These are phyloP conservation scores for Thalpophila matura DNA, from an alignment of 2,888 invertebrate species.

Conservation along the genomic window DNA sequence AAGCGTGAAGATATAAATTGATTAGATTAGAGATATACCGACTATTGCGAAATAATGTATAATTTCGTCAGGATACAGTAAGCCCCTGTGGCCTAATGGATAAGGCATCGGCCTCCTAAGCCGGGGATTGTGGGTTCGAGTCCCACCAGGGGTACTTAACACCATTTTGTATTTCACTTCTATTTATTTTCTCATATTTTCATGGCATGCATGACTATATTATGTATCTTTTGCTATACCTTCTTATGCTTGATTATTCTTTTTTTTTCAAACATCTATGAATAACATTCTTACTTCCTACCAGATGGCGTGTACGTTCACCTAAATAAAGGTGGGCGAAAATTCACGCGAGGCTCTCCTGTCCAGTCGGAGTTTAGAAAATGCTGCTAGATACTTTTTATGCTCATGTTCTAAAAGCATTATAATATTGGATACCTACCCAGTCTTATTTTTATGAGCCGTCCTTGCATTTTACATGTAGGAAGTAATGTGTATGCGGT, in stretches of 20 bases:
- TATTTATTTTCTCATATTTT: slow-evolving; percentile 1
- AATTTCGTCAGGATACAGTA: background rate
- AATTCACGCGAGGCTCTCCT: slow-evolving; percentile 46
- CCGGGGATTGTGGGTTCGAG: slow-evolving; percentile 95
- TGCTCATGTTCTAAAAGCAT: slow-evolving; percentile 29
- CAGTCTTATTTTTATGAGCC: slow-evolving; percentile 3
- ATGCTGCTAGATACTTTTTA: slow-evolving; percentile 59
- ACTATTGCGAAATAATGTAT: slow-evolving; percentile 5
- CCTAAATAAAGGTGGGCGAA: slow-evolving; percentile 27
- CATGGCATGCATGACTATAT: too few species aligned
- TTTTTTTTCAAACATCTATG: too few species aligned
- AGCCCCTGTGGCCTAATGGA: slow-evolving; percentile 95
- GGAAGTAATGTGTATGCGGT: background rate
- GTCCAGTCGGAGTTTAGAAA: slow-evolving; percentile 47
- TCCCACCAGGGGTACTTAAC: slow-evolving; percentile 92
- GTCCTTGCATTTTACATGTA: slow-evolving; percentile 17
- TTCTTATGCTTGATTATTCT: too few species aligned
- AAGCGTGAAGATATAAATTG: background rate
- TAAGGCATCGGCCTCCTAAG: slow-evolving; percentile 95
- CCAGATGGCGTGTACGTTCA: slow-evolving; percentile 14
- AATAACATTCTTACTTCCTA: background rate
- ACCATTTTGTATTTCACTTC: background rate
- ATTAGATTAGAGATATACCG: background rate
- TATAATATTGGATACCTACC: slow-evolving; percentile 21
- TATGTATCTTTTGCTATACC: too few species aligned